phyloP scores from a whole-genome alignment of 2,113 vertebrate species.

The Nothocercus nigrocapillus region DNA sequence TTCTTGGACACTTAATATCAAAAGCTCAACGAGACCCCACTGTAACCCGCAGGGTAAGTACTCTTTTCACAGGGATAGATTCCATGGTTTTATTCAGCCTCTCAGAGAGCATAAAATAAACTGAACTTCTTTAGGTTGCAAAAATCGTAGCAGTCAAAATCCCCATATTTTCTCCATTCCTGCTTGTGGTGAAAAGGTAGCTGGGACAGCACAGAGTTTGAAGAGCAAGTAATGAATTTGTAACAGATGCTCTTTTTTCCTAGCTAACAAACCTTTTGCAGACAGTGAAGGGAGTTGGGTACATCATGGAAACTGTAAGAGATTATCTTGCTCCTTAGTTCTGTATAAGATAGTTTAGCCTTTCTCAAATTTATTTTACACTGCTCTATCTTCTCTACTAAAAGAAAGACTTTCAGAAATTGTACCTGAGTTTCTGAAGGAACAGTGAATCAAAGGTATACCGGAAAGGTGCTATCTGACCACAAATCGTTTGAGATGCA shows the following conservation, averaged over 20 bases:
- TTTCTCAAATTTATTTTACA: not conserved
- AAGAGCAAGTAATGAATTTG: not conserved
- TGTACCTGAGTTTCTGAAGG: not conserved
- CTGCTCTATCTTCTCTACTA: not conserved
- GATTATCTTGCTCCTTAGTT: not conserved
- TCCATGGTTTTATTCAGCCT: not conserved
- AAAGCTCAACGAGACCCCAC: slow-evolving; percentile 90
- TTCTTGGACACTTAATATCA: slow-evolving; percentile 92
- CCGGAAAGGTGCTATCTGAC: not conserved
- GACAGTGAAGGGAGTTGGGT: not conserved
- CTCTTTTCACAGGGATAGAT: not conserved
- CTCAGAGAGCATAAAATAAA: not conserved
- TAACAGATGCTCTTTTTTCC: not conserved
- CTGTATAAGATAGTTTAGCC: not conserved
- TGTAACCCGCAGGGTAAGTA: slow-evolving; percentile 89
- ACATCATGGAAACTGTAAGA: not conserved
- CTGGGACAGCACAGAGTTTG: not conserved
- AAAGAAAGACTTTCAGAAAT: not conserved
- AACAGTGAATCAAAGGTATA: fast-evolving
- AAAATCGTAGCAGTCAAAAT: not conserved
- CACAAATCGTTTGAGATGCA: not conserved
- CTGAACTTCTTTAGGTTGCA: not conserved
- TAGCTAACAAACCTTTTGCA: not conserved
- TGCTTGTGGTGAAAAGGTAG: not conserved
- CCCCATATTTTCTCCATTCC: not conserved